Conservation (phyloP, 2,113 vertebrate species). For the Apus apus region DNA sequence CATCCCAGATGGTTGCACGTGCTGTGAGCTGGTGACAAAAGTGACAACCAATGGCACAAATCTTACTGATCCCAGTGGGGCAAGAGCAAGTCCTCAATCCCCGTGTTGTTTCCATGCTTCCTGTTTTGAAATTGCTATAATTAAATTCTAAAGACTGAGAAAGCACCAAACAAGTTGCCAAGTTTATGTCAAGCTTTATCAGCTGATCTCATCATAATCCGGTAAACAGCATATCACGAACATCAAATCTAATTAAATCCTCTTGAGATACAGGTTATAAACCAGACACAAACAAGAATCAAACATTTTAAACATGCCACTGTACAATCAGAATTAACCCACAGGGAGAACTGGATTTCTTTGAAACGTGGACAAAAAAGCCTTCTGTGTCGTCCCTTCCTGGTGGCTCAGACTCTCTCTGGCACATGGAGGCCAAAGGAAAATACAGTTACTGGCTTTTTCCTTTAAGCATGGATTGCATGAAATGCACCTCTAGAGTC, state of each 20-base stretch:
- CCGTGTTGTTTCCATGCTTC: constrained; percentile 8
- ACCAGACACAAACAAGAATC: constrained; percentile 74
- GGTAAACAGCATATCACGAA: constrained; percentile 87
- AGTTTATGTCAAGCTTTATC: constrained; percentile 77
- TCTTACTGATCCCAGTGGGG: constrained; percentile 15
- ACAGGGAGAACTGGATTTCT: constrained; percentile 32
- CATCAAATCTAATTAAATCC: constrained; percentile 89
- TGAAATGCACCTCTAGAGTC: background rate
- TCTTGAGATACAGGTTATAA: constrained; percentile 80
- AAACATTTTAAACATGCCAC: constrained; percentile 54
- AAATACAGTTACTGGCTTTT: background rate
- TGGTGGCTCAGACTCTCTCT: background rate
- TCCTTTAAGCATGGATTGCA: background rate
- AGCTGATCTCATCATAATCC: constrained; percentile 86
- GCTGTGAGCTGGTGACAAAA: background rate
- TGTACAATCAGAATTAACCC: constrained; percentile 37
- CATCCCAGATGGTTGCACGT: background rate
- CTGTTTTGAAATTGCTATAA: constrained; percentile 69
- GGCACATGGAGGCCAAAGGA: background rate
- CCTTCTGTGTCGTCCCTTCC: background rate
- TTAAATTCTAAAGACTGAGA: constrained; percentile 65
- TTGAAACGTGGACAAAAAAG: constrained; percentile 50
- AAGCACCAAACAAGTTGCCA: constrained; percentile 62
- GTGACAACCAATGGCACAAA: background rate
- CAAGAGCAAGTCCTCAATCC: constrained; percentile 44